Evolutionary conservation across 1,140 invertebrate species (phyloP).

Genomic region (Drosophila burlai): DNA sequence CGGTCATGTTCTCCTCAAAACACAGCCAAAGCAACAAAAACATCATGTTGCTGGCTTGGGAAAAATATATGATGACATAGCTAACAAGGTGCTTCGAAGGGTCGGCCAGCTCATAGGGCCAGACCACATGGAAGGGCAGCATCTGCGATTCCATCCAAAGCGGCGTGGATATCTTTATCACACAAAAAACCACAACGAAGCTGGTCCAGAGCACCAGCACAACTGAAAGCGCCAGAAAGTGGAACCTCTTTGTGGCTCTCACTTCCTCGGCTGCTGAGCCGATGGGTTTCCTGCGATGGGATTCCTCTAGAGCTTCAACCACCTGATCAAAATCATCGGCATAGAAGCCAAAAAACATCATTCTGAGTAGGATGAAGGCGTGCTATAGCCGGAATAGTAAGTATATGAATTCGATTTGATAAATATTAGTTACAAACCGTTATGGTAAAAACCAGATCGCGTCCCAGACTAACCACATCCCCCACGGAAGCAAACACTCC

Average conservation of each 20-base stretch:
- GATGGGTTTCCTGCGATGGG: neutral
- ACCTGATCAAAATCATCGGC: constrained; percentile 37
- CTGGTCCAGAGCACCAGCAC: constrained; percentile 7
- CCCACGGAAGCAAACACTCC: constrained; percentile 12
- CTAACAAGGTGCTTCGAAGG: constrained; percentile 18
- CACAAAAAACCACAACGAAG: neutral
- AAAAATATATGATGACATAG: constrained; percentile 22
- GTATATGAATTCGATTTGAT: neutral
- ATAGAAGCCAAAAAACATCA: constrained; percentile 5
- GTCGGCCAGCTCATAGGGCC: constrained; percentile 45
- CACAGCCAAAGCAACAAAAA: constrained; percentile 25
- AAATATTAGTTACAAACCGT: constrained; percentile 9
- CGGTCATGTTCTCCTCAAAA: constrained; percentile 8
- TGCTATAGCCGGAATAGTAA: neutral
- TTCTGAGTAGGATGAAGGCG: constrained; percentile 15
- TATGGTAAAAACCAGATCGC: constrained; percentile 38
- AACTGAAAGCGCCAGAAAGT: constrained; percentile 5
- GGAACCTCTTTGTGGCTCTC: constrained; percentile 15
- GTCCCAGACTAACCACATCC: constrained; percentile 39
- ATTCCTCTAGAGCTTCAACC: constrained; percentile 33
- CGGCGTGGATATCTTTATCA: constrained; percentile 27
- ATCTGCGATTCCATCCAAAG: constrained; percentile 31
- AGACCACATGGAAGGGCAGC: constrained; percentile 49
- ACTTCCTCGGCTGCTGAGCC: neutral
- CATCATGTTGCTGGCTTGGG: constrained; percentile 1